A percentile compares a stretch with the other conserved stretches of the same genome.
phyloP scores from a whole-genome alignment of 2,797 vertebrate species.

The Acanthornis magna region DNA sequence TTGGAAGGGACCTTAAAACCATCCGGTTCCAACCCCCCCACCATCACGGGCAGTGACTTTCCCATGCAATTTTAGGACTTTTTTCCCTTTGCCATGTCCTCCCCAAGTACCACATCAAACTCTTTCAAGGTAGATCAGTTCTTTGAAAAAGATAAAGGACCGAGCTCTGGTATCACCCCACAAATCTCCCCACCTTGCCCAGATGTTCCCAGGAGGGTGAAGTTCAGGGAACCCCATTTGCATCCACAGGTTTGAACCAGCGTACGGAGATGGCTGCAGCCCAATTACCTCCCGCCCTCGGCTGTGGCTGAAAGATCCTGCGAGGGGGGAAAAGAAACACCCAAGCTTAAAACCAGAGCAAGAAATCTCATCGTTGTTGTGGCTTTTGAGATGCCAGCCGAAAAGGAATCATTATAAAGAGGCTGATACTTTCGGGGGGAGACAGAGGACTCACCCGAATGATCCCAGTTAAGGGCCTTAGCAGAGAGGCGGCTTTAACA shows the following conservation, averaged over 20 bases:
- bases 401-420: slow-evolving; percentile 68
- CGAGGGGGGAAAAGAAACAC: background rate
- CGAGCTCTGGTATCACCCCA: background rate
- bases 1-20: background rate
- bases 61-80: background rate
- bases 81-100: background rate
- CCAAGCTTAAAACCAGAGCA: background rate
- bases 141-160: background rate
- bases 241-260: slow-evolving; percentile 5
- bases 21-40: background rate
- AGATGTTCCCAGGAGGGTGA: background rate
- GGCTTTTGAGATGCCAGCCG: slow-evolving; percentile 31
- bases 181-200: background rate
- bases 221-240: background rate
- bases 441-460: slow-evolving; percentile 71
- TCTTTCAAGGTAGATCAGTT: background rate
- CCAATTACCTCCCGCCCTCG: background rate
- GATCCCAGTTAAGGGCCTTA: slow-evolving; percentile 75
- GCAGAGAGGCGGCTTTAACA: slow-evolving; percentile 63
- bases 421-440: slow-evolving; percentile 31
- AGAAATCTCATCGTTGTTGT: background rate
- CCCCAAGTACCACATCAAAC: background rate
- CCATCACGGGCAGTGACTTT: background rate
- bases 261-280: background rate
- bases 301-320: background rate